Base-by-base conservation (phyloP, 2,113 vertebrate genomes). In the Peucedramus taeniatus region DNA sequence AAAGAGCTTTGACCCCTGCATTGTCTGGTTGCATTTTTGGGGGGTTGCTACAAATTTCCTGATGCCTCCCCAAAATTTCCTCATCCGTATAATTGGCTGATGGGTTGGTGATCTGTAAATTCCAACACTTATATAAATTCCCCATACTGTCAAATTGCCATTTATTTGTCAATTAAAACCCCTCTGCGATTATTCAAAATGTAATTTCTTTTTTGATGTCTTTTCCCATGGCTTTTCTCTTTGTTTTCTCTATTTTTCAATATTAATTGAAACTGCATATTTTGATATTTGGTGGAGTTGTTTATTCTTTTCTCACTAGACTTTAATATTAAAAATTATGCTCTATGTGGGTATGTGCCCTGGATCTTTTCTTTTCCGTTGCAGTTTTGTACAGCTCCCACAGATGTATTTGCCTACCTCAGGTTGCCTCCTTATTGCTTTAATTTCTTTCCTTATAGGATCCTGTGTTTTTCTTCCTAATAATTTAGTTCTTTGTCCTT, bases 91-190 rank as follows among this genome's bases (percentile, higher is more conserved):
- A 19, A 82, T 91, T 3, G 2, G 45, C 81, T 79, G 15, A 59
- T 80, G 45, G 37, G 26, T 76, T 90, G 78, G 60, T 83, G 33
- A 93, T 95, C 87, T 77, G 59, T 90, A 95, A 96, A 94, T 96
- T 83, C 78, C 70, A 91, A 54, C 70, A 83, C 64, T 79, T 93
- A 59, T 42, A 82, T 91, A 85, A 93, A 85, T 94, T 89, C 54
- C 39, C 49, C 19, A 18, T 79, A 28, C 50, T 94, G 91, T 89
- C 91, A 94, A 91, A 89, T 90, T 39, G 33, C 26, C 20, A 51
- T 65, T 92, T 74, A 89, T 83, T 40, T 76, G 37, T 85, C 70
- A 60, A 42, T 61, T 80, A 11, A 23, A 95, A 91, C 5, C 35
- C 35, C 63, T 83, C 66, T 74, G 42, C 66, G 75, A 70, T 93